Base-by-base conservation (phyloP, 2,113 vertebrate species). In the Clarias magur region DNA sequence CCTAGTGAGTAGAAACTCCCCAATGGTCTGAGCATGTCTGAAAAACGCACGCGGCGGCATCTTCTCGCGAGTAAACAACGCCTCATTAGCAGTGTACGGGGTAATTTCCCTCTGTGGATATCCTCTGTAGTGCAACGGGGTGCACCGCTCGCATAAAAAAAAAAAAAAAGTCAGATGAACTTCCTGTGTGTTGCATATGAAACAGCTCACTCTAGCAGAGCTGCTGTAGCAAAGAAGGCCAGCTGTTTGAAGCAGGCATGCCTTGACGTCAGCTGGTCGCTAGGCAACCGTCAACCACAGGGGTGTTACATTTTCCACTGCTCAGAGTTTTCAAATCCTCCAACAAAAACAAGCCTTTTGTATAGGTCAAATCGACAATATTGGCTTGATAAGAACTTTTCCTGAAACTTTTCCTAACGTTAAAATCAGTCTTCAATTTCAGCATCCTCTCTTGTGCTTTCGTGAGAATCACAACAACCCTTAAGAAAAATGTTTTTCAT, bases 281-380 rank as follows among this genome's bases (percentile, higher is more conserved):
- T 87, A 93, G 79, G 94, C 92, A 93, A 95, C 95, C 83, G 75
- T 92, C 92, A 92, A 94, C 94, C 91, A 91, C 91, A 94, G 95
- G 92, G 92, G 92, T 90, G 93, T 94, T 91, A 95, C 93, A 94
- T 95, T 96, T 96, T 96, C 95, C 95, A 96, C 93, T 96, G 93
- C 94, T 89, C 63, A 87, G 79, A 85, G 88, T 88, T 89, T 89
- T 91, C 84, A 89, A 84, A 91, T 89, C 88, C 91, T 89, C 86
- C 54, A 83, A 78, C 85, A 80, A 88, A 88, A 89, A 88, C 88
- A 82, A 84, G 85, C 72, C 48, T 48, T 48, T 48, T 48, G 48
- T 48, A 48, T 5, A 48, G 48, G 48, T 0, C 48, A 48, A 48
- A 48, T 48, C 48, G 85, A 86, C 15, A 34, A 48, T 53, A 85